Base-by-base conservation (phyloP, 2,888 invertebrate species). In the Blastobasis adustella region DNA sequence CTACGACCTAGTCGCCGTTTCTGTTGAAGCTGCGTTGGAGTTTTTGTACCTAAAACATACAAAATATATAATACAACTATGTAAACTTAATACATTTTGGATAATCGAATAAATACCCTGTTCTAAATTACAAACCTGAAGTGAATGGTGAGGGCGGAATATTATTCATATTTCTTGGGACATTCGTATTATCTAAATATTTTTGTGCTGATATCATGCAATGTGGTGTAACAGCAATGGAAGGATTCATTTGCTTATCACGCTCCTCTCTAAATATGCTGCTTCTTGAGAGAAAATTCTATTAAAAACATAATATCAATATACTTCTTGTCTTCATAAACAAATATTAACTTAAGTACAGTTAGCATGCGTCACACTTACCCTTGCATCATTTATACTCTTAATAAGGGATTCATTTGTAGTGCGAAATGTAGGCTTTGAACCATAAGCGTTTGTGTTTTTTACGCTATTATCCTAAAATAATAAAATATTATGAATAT, bases 331-430 rank as follows among this genome's bases (percentile, higher is more conserved):
- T 49, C 9, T 50, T 43, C 8, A 10, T n/a, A 6, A 2, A 23
- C 38, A 6, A 46, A 9, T 44, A 10, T 47, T 6, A 46, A 45
- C 8, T 6, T 39, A 38, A 51, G 36, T 45, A 50, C 36, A 44
- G 46, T 49, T 37, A 40, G 39, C 41, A 45, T 38, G 47, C 45
- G 10, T 10, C 39, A 37, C 40, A 55, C 60, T 65, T 62, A 83
- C 86, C 65, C 69, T 76, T 23, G 82, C 83, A 57, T 85, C 86
- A 55, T 72, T 69, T 10, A 83, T 71, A 41, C 69, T 79, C 69
- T 72, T 81, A 45, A 81, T 76, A 1, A 74, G 56, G 37, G 79
- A 79, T 37, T 69, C 70, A 62, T 79, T 79, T 41, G 73, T 71
- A 39, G 78, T 70, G n/a, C 75, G 66, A 54, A 75, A 79, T 10